These are phyloP conservation scores for Petaurus breviceps DNA, from an alignment of 2,113 vertebrate species.

Conservation along the genomic window DNA sequence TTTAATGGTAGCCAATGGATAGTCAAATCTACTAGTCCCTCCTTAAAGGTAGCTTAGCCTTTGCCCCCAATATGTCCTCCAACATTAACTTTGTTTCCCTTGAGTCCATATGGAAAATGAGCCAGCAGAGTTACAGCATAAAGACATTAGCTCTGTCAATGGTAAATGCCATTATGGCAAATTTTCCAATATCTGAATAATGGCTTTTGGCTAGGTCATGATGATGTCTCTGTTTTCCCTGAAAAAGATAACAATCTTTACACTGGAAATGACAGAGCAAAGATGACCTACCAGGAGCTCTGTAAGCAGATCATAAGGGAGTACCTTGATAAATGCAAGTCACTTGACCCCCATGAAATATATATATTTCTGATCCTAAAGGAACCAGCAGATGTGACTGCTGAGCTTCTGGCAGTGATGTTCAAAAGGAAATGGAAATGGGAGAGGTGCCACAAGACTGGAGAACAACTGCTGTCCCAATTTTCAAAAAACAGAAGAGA, in stretches of 20 bases:
- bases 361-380: not conserved
- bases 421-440: not conserved
- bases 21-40: not conserved
- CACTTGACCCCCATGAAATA: not conserved
- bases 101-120: not conserved
- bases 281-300: not conserved
- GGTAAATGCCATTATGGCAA: not conserved
- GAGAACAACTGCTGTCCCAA: not conserved
- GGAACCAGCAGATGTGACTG: not conserved
- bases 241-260: not conserved
- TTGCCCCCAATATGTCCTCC: not conserved
- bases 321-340: not conserved
- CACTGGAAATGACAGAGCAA: not conserved
- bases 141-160: not conserved
- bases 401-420: not conserved
- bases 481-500: not conserved
- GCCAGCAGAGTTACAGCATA: not conserved
- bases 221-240: not conserved
- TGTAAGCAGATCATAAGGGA: not conserved
- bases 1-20: not conserved
- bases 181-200: not conserved
- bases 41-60: not conserved
- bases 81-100: not conserved
- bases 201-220: not conserved
- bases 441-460: not conserved